These are phyloP conservation scores for Caenorhabditis uteleia DNA, from an alignment of 2,888 invertebrate species.

Conservation along the genomic window DNA sequence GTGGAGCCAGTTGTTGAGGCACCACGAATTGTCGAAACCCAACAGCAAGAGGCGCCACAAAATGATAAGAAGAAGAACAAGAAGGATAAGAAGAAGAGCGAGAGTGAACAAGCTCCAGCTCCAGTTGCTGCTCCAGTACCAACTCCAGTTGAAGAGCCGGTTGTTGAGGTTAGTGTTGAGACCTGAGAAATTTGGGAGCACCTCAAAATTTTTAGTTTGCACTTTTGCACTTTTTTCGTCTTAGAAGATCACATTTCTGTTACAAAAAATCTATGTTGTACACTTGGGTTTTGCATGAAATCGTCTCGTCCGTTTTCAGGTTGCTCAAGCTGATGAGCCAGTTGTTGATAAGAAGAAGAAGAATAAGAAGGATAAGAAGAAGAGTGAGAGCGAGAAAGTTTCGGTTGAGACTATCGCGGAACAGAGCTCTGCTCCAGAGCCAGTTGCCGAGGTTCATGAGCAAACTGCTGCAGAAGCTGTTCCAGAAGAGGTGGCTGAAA, in stretches of 20 bases:
- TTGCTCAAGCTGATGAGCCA: slow-evolving; percentile 5
- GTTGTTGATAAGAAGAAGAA: not conserved
- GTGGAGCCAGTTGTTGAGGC: slow-evolving; percentile 12
- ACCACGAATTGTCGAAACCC: not conserved
- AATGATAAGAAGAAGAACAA: not conserved
- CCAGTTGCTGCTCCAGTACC: not conserved
- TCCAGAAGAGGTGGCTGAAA: slow-evolving; percentile 5
- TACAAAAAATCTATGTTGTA: too few relatives aligned
- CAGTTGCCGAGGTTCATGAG: slow-evolving; percentile 7
- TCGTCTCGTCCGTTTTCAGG: too few relatives aligned
- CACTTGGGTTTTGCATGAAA: too few relatives aligned
- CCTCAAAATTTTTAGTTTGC: too few relatives aligned
- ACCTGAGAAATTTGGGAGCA: too few relatives aligned
- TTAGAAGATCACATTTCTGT: too few relatives aligned
- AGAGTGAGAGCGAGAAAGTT: not conserved
- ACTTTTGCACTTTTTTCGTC: too few relatives aligned
- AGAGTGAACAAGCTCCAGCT: slow-evolving; percentile 1
- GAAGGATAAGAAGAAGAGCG: slow-evolving; percentile 5
- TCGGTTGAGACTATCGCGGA: slow-evolving; percentile 39
- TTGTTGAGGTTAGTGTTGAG: slow-evolving; percentile 33
- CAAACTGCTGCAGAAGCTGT: not conserved
- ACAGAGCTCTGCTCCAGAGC: slow-evolving; percentile 36
- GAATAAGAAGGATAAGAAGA: not conserved
- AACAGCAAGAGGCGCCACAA: not conserved
- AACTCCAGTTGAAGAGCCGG: slow-evolving; percentile 6